phyloP scores from a whole-genome alignment of 2,888 invertebrate species.

The Ornithoptera priamus region DNA sequence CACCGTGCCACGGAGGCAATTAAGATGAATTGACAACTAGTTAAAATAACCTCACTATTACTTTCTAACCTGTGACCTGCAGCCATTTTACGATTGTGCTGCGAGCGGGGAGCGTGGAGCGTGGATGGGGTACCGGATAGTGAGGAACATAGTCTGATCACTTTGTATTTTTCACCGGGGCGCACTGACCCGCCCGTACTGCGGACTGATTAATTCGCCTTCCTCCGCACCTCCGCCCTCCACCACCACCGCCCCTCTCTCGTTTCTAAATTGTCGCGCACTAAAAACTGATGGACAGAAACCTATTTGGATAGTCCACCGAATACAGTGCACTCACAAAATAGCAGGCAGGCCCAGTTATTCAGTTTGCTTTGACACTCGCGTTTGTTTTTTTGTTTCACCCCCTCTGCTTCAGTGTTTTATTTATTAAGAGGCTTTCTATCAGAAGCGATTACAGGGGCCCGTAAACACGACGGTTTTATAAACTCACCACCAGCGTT shows the following conservation, averaged over 20 bases:
- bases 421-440: no score
- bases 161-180: constrained; percentile 23
- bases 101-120: constrained; percentile 13
- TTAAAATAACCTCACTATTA: neutral
- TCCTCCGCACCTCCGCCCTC: neutral
- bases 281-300: constrained; percentile 18
- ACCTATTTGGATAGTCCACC: constrained; percentile 5
- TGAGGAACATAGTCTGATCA: constrained; percentile 23
- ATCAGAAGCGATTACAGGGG: no score
- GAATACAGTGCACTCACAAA: neutral
- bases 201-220: constrained; percentile 34
- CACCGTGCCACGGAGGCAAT: no score
- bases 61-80: constrained; percentile 13
- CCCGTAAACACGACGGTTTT: no score
- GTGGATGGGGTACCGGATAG: constrained; percentile 32
- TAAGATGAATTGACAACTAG: no score
- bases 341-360: no score
- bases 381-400: no score
- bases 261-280: constrained; percentile 15
- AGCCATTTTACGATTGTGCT: constrained; percentile 17
- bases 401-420: no score
- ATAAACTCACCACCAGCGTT: no score
- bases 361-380: no score
- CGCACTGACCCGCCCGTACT: constrained; percentile 13
- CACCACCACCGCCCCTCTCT: neutral